Percentiles rank a stretch among this genome's conserved stretches.
phyloP scores from a whole-genome alignment of 2,113 vertebrate species.

The Rhipidura dahli region DNA sequence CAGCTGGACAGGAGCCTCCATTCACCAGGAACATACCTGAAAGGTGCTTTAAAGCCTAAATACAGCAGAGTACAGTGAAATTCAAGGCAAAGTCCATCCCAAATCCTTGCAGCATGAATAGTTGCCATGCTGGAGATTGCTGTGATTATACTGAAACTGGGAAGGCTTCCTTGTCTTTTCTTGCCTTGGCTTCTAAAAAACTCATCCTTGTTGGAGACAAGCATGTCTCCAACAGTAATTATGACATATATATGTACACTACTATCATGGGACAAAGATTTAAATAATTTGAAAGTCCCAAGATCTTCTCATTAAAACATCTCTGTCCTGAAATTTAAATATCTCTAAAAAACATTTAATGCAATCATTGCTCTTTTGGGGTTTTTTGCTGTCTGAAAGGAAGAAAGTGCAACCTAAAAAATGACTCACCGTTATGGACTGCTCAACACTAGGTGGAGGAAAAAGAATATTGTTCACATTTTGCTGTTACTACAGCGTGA shows the following conservation, averaged over 20 bases:
- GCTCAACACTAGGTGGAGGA: background rate
- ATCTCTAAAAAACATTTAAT: background rate
- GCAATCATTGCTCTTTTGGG: background rate
- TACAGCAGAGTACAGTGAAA: background rate
- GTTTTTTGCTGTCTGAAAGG: background rate
- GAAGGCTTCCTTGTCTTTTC: background rate
- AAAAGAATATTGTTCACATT: background rate
- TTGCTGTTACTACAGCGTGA: background rate
- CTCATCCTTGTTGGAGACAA: background rate
- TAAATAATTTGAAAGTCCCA: background rate
- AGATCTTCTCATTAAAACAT: background rate
- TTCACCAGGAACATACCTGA: background rate
- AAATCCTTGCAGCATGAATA: background rate
- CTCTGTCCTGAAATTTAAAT: background rate
- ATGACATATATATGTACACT: background rate
- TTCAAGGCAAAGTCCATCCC: background rate
- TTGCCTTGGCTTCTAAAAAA: background rate
- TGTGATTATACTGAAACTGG: background rate
- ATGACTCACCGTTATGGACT: background rate
- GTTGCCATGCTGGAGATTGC: background rate
- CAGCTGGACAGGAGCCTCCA: background rate
- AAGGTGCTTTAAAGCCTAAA: background rate
- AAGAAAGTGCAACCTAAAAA: background rate
- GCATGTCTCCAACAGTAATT: background rate
- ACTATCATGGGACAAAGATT: background rate